Evolutionary conservation across 2,888 invertebrate species (phyloP).

Genomic region (Metellina segmentata): DNA sequence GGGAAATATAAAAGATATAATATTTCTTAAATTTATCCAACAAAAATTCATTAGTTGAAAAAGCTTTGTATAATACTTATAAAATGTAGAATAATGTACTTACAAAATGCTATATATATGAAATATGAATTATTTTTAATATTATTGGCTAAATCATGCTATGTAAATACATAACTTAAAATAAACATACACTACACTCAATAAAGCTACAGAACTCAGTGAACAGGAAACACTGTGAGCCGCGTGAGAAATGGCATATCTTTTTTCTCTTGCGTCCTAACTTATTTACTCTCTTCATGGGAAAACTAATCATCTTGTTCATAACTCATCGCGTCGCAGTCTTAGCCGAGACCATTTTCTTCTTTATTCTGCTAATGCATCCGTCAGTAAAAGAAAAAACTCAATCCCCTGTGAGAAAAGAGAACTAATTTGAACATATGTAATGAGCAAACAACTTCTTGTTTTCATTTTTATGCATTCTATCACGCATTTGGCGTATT

Average conservation of each 20-base stretch:
- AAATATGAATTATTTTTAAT: too few relatives aligned
- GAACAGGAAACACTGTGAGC: neutral
- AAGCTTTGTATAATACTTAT: too few relatives aligned
- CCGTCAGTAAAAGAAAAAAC: neutral
- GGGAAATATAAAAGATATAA: too few relatives aligned
- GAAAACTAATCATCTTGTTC: conserved; percentile 54
- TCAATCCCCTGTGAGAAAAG: neutral
- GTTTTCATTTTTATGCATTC: neutral
- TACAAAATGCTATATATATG: too few relatives aligned
- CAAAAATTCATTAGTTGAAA: too few relatives aligned
- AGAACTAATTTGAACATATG: neutral
- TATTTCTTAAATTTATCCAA: too few relatives aligned
- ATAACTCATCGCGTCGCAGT: conserved; percentile 50
- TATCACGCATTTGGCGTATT: neutral
- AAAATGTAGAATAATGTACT: too few relatives aligned
- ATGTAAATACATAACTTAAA: too few relatives aligned
- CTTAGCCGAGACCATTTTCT: neutral
- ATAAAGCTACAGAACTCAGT: too few relatives aligned
- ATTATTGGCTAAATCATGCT: too few relatives aligned
- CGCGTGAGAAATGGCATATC: neutral
- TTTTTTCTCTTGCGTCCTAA: neutral
- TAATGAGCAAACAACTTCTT: neutral
- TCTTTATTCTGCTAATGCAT: neutral
- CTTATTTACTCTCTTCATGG: conserved; percentile 12
- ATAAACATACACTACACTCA: too few relatives aligned